Base-by-base conservation (phyloP, 2,113 vertebrate species). In the Sitta europaea region DNA sequence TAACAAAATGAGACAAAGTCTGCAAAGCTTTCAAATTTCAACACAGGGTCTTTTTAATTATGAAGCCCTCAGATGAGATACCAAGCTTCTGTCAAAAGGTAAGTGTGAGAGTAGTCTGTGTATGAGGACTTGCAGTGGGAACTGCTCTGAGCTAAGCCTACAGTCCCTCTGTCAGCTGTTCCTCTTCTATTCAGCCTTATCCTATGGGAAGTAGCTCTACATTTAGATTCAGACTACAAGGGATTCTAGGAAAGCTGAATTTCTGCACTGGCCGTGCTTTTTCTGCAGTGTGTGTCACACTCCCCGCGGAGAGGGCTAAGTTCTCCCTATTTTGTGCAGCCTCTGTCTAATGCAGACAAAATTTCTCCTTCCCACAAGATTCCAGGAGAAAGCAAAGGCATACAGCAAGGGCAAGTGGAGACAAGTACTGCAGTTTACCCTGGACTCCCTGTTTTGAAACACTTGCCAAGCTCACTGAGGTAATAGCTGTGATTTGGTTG, bases 161-260 rank as follows among this genome's bases (percentile, higher is more conserved):
- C 11, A 0, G 66, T 63, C 61, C 43, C 53, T 82, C 88, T 92
- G 68, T 58, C 85, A 92, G 88, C 66, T 0, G 0, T 57, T 92
- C 77, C 83, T 77, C 81, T 92, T 90, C 86, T 80, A 66, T 95
- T 62, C 36, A 38, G 71, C 77, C 93, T 96, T 94, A 95, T 93
- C 78, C 87, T 86, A 63, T 77, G 90, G 82, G 93, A 90, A 96
- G 93, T 51, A 95, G 79, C 78, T 93, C 84, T 86, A 71, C 67
- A 92, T 93, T 95, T 68, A 88, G 75, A 92, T 88, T 88, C 88
- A 74, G 55, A 88, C 90, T 95, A 90, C 84, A 94, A 92, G 91
- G 72, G 80, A 91, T 92, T 96, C 95, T 86, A 68, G 8, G 47
- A 86, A 88, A 93, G 86, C 82, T 88, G 94, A 95, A 89, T 94